Conservation (phyloP, 1,140 invertebrate species). For the Platorchestia sp. region DNA sequence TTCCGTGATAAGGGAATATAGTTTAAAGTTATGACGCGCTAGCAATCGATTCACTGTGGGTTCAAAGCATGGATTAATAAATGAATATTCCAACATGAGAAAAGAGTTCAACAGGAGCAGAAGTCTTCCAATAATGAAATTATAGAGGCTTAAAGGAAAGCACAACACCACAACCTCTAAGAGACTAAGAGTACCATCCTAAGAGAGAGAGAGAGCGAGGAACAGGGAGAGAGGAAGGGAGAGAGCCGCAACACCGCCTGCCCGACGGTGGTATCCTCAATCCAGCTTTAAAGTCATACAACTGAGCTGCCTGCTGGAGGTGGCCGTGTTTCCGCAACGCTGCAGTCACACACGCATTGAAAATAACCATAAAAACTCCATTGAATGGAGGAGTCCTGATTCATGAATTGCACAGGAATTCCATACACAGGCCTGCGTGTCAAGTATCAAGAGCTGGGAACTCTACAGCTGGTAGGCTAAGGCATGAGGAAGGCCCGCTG, state of each 20-base stretch:
- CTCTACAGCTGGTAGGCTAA: background rate
- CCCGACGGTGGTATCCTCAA: slow-evolving; percentile 10
- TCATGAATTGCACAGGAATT: background rate
- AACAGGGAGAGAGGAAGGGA: slow-evolving; percentile 50
- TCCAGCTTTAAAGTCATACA: background rate
- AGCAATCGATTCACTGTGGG: background rate
- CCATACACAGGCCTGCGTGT: background rate
- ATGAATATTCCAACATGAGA: background rate
- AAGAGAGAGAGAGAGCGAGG: no score
- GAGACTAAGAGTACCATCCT: background rate
- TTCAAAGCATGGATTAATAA: background rate
- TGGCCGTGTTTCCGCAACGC: background rate
- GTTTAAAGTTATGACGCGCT: no score
- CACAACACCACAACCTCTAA: background rate
- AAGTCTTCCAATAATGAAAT: background rate
- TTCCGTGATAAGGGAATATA: no score
- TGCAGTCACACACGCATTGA: background rate
- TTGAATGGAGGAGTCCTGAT: background rate
- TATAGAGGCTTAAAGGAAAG: background rate
- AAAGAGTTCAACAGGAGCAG: no score
- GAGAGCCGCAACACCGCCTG: background rate
- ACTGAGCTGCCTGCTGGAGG: background rate
- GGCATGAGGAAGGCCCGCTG: background rate
- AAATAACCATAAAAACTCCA: background rate
- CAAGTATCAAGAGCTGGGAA: background rate